Percentiles rank a stretch among this genome's conserved stretches.
These are phyloP conservation scores for Motacilla tschutschensis DNA, from an alignment of 2,113 vertebrate genomes.

Conservation along the genomic window DNA sequence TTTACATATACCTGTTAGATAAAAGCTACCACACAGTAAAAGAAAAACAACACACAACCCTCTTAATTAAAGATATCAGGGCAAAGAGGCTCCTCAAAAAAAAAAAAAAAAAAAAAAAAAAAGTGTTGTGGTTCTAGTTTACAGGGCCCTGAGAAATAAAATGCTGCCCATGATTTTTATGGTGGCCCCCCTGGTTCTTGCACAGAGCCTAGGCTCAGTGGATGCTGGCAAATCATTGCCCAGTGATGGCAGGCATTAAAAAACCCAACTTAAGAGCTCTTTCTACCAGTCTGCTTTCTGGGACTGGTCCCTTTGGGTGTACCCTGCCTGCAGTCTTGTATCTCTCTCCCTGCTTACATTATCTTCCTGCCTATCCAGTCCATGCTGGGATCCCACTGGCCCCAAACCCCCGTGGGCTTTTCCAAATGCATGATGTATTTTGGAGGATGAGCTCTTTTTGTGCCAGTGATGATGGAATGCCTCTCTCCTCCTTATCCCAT, in stretches of 20 bases:
- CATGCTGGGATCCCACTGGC: background rate
- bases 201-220: background rate
- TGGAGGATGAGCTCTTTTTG: background rate
- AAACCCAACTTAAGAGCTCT: background rate
- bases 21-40: conserved; percentile 57
- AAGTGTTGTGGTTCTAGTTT: background rate
- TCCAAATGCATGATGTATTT: background rate
- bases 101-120: background rate
- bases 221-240: background rate
- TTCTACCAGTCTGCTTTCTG: background rate
- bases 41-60: conserved; percentile 33
- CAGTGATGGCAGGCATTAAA: background rate
- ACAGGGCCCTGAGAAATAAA: background rate
- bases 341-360: background rate
- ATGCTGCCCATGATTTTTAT: background rate
- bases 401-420: background rate
- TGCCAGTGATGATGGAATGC: fast-evolving
- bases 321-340: background rate
- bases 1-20: conserved; percentile 62
- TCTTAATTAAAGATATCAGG: conserved; percentile 64
- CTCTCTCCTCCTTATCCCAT: fast-evolving
- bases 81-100: background rate
- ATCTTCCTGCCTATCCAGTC: background rate
- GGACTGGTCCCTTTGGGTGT: background rate
- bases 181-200: background rate